Conservation (phyloP, 1,140 invertebrate genomes). For the Heliconius congener region DNA sequence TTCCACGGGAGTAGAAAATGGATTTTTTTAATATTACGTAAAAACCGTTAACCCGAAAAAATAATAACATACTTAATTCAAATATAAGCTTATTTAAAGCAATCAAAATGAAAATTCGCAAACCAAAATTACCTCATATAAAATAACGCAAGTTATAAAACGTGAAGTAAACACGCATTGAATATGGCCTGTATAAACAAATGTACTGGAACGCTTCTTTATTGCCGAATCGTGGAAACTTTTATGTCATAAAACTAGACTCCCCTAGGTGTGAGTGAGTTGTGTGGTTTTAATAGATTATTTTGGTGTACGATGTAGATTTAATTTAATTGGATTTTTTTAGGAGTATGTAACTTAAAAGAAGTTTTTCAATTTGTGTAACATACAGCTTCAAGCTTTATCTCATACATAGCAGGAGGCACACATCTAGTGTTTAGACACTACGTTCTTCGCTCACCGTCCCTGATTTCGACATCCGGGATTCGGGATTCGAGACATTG, state of each 20-base stretch:
- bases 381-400: too few relatives aligned
- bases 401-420: too few relatives aligned
- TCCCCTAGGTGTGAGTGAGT: neutral
- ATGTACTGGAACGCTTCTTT: conserved; percentile 13
- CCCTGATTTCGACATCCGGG: too few relatives aligned
- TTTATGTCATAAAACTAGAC: neutral
- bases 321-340: neutral
- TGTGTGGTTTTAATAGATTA: neutral
- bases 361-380: neutral
- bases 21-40: too few relatives aligned
- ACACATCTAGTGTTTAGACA: too few relatives aligned
- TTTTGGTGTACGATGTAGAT: neutral
- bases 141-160: conserved; percentile 12
- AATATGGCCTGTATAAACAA: conserved; percentile 4
- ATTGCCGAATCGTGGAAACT: conserved; percentile 19
- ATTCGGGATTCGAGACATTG: too few relatives aligned
- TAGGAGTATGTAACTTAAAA: neutral
- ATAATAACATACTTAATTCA: too few relatives aligned
- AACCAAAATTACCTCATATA: conserved; percentile 19
- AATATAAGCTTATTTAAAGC: neutral
- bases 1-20: too few relatives aligned
- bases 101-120: conserved; percentile 1
- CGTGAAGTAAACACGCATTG: conserved; percentile 16
- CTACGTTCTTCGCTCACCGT: too few relatives aligned
- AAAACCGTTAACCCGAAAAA: too few relatives aligned